phyloP scores from a whole-genome alignment of 2,113 vertebrate species.

The Melanotaenia duboulayi region DNA sequence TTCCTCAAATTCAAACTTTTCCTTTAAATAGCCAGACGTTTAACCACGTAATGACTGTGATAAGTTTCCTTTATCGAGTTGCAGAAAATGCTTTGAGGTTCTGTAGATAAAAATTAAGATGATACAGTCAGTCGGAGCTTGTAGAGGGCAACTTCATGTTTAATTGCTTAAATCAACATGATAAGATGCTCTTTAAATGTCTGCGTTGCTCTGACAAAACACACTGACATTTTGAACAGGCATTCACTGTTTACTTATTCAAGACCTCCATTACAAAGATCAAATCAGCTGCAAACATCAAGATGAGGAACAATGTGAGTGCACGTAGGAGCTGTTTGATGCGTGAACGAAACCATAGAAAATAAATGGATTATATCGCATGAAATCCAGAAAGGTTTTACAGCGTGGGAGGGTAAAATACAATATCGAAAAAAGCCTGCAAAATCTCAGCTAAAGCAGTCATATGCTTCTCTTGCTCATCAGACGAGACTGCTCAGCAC shows the following conservation, averaged over 20 bases:
- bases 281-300: conserved; percentile 65
- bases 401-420: conserved; percentile 13
- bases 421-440: conserved; percentile 8
- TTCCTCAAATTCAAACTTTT: conserved; percentile 70
- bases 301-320: conserved; percentile 56
- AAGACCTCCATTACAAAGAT: conserved; percentile 76
- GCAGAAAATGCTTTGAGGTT: conserved; percentile 83
- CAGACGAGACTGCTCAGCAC: conserved; percentile 75
- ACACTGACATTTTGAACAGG: conserved; percentile 70
- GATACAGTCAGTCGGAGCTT: conserved; percentile 82
- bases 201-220: conserved; percentile 73
- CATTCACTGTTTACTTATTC: conserved; percentile 77
- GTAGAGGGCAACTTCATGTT: conserved; percentile 84
- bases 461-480: conserved; percentile 68
- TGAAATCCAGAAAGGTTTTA: conserved; percentile 1
- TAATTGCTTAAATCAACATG: conserved; percentile 86
- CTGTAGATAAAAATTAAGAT: conserved; percentile 83
- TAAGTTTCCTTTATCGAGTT: conserved; percentile 81
- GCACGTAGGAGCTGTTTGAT: conserved; percentile 37
- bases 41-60: conserved; percentile 82
- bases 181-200: conserved; percentile 84
- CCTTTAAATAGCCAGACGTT: conserved; percentile 79
- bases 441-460: conserved; percentile 41
- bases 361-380: conserved; percentile 28
- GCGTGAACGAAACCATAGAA: conserved; percentile 13